phyloP scores from a whole-genome alignment of 2,888 invertebrate genomes.

The Tineola bisselliella region DNA sequence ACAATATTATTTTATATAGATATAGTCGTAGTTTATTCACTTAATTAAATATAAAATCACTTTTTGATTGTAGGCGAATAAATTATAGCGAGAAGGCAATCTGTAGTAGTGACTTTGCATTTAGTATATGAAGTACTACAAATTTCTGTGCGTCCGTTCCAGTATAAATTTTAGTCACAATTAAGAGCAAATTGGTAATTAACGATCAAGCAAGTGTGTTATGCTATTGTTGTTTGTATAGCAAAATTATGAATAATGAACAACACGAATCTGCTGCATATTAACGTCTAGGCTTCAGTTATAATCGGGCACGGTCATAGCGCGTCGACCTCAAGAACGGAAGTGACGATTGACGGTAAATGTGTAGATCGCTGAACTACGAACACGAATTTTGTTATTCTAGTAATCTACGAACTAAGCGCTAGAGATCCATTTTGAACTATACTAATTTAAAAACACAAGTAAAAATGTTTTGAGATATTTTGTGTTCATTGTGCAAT shows the following conservation, averaged over 20 bases:
- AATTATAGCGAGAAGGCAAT: background rate
- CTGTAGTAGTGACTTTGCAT: background rate
- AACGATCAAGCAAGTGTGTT: no score
- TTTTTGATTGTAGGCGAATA: background rate
- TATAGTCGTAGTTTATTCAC: slow-evolving; percentile 1
- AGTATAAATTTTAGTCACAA: background rate
- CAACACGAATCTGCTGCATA: background rate
- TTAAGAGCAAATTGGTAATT: no score
- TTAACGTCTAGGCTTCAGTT: slow-evolving; percentile 15
- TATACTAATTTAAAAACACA: no score
- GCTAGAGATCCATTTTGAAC: no score
- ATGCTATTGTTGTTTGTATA: no score
- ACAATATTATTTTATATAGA: background rate
- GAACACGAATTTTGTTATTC: background rate
- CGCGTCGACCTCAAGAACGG: slow-evolving; percentile 30
- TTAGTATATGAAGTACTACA: background rate
- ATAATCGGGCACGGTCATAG: slow-evolving; percentile 31
- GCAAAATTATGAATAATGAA: background rate
- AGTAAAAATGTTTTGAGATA: background rate
- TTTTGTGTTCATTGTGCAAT: slow-evolving; percentile 19
- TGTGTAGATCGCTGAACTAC: background rate
- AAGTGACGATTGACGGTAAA: slow-evolving; percentile 30
- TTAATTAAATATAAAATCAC: background rate
- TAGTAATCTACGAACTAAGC: no score
- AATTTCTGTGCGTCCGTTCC: no score